These are phyloP conservation scores for Heterohyrax brucei DNA, from an alignment of 2,797 vertebrate species.

Conservation along the genomic window DNA sequence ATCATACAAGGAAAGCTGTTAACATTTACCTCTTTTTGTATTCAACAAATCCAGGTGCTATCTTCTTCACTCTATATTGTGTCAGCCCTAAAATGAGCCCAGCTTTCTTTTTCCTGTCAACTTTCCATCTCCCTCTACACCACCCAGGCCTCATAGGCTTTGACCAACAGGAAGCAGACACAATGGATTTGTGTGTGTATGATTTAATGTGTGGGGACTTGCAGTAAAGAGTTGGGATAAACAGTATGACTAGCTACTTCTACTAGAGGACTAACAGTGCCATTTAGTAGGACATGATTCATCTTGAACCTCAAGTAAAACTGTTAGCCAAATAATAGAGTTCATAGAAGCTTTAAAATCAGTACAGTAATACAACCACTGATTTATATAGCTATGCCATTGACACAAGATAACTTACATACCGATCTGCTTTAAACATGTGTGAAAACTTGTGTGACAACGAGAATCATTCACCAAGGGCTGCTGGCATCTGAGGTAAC, in stretches of 20 bases:
- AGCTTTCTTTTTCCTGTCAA: conserved; percentile 91
- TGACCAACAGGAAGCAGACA: conserved; percentile 98
- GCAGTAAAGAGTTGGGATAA: conserved; percentile 63
- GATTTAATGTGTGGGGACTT: conserved; percentile 86
- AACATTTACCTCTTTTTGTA: conserved; percentile 86
- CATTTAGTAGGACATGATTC: not conserved
- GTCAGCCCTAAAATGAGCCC: conserved; percentile 88
- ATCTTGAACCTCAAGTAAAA: conserved; percentile 33
- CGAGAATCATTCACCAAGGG: conserved; percentile 46
- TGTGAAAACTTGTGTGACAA: not conserved
- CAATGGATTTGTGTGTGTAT: conserved; percentile 90
- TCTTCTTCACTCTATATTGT: conserved; percentile 85
- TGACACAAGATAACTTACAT: not conserved
- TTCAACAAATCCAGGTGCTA: conserved; percentile 80
- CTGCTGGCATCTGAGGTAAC: conserved; percentile 51
- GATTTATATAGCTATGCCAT: not conserved
- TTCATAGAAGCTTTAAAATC: not conserved
- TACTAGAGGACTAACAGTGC: not conserved
- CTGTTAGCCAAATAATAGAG: not conserved
- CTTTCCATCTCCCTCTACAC: conserved; percentile 93
- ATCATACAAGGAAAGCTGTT: not conserved
- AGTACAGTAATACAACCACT: not conserved
- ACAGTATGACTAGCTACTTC: not conserved
- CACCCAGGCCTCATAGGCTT: conserved; percentile 96
- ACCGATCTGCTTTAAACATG: not conserved